These are phyloP conservation scores for Leptura quadrifasciata DNA, from an alignment of 2,888 invertebrate genomes.

Conservation along the genomic window DNA sequence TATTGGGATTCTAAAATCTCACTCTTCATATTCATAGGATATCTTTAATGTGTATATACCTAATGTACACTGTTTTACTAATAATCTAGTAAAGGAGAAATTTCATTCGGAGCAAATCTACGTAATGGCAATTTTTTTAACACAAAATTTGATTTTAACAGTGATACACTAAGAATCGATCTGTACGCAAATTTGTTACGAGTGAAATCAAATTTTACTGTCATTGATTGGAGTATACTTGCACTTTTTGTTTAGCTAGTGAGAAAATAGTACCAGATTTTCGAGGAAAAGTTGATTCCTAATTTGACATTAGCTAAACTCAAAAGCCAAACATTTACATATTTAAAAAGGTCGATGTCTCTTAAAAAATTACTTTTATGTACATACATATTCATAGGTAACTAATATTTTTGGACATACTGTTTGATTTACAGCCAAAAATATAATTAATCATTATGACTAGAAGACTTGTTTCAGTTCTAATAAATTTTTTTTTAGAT, in stretches of 20 bases:
- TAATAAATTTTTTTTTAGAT: background rate
- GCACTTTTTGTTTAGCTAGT: conserved; percentile 8
- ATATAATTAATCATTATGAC: background rate
- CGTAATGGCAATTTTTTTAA: background rate
- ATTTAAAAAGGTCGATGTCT: conserved; percentile 1
- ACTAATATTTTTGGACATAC: background rate
- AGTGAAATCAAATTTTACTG: too few relatives aligned
- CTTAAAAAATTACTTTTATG: background rate
- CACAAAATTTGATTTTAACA: background rate
- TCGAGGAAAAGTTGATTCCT: background rate
- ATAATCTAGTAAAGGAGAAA: background rate
- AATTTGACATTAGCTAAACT: background rate
- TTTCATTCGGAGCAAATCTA: background rate
- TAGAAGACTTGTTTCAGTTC: background rate
- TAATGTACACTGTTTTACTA: conserved; percentile 12
- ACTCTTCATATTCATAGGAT: conserved; percentile 34
- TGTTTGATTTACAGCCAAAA: background rate
- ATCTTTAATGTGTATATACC: conserved; percentile 2
- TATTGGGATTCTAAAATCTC: conserved; percentile 37
- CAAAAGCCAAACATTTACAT: conserved; percentile 3
- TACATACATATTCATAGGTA: background rate
- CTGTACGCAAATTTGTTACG: too few relatives aligned
- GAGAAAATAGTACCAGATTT: background rate
- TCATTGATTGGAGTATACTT: background rate
- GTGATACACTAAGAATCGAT: too few relatives aligned